Evolutionary conservation across 2,797 vertebrate genomes (phyloP).

Genomic region (Falco columbarius): DNA sequence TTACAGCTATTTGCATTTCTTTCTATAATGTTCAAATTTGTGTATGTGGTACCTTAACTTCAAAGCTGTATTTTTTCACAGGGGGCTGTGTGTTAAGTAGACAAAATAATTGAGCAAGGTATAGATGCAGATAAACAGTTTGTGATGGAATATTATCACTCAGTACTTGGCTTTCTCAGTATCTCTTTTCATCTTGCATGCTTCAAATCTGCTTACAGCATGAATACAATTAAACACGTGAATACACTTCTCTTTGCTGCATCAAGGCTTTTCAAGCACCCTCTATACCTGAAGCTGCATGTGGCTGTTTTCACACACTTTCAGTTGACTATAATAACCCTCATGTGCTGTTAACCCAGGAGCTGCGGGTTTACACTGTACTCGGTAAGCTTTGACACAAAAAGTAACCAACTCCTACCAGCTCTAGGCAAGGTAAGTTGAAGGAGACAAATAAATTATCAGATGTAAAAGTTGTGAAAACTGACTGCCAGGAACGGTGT

Average conservation of each 20-base stretch:
- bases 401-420: not conserved
- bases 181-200: not conserved
- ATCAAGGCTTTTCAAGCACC: not conserved
- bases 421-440: not conserved
- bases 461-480: not conserved
- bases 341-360: rapidly evolving
- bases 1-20: not conserved
- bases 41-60: not conserved
- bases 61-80: not conserved
- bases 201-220: not conserved
- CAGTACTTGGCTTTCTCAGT: not conserved
- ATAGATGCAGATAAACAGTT: not conserved
- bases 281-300: not conserved
- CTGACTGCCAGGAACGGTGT: not conserved
- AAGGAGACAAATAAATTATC: rapidly evolving
- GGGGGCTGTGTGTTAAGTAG: not conserved
- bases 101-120: not conserved
- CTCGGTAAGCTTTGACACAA: not conserved
- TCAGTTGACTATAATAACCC: not conserved
- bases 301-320: not conserved
- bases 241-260: not conserved
- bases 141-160: not conserved
- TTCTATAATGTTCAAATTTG: not conserved
- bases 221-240: not conserved
- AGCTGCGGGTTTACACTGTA: not conserved